These are phyloP conservation scores for Gymnocheta viridis DNA, from an alignment of 2,888 invertebrate genomes.

Conservation along the genomic window DNA sequence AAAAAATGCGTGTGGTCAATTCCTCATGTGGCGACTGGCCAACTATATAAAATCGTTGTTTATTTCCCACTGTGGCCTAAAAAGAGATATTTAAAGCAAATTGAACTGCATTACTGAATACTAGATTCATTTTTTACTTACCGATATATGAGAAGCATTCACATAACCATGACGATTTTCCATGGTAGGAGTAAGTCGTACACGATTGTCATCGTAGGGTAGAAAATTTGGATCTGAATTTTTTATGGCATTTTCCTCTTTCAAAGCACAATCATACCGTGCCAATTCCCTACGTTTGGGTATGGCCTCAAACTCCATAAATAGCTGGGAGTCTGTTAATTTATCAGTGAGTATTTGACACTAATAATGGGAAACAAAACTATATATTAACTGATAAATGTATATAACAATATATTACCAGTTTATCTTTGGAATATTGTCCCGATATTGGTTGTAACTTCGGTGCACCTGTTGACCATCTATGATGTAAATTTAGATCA, in stretches of 20 bases:
- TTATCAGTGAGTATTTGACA: conserved; percentile 86
- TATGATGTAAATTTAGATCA: conserved; percentile 84
- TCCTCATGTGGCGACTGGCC: conserved; percentile 81
- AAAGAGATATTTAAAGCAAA: conserved; percentile 56
- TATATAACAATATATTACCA: conserved; percentile 83
- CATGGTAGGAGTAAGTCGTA: conserved; percentile 90
- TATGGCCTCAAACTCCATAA: conserved; percentile 93
- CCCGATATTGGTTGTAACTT: conserved; percentile 88
- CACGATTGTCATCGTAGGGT: conserved; percentile 94
- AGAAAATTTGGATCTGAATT: conserved; percentile 85
- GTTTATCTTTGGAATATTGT: conserved; percentile 90
- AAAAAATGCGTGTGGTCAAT: conserved; percentile 85
- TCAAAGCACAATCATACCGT: conserved; percentile 87
- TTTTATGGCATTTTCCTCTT: conserved; percentile 86
- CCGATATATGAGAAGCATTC: conserved; percentile 95
- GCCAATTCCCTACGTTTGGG: conserved; percentile 88
- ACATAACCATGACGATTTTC: conserved; percentile 94
- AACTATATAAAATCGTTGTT: conserved; percentile 93
- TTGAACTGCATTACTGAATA: not conserved
- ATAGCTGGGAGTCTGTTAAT: conserved; percentile 88
- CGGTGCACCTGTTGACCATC: conserved; percentile 89
- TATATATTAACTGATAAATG: not conserved
- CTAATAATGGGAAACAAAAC: conserved; percentile 79
- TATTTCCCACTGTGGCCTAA: conserved; percentile 91
- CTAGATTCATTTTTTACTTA: conserved; percentile 78